Evolutionary conservation across 2,888 invertebrate species (phyloP).

Genomic region (Ceraclea dissimilis): DNA sequence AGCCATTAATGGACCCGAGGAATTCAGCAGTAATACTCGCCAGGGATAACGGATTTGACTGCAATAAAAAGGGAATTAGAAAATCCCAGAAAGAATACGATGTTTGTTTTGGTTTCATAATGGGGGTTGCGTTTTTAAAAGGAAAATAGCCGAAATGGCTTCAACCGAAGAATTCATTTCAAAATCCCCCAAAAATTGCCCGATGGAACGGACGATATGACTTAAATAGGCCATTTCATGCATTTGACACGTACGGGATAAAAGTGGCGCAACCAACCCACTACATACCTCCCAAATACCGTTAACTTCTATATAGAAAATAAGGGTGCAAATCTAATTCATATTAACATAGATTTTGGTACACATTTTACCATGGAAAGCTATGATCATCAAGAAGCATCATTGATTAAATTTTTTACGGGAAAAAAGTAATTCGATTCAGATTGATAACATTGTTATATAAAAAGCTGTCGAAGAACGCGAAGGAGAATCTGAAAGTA

Average conservation of each 20-base stretch:
- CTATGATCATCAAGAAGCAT: too few species aligned
- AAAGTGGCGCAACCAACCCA: slow-evolving; percentile 12
- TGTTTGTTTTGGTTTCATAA: neutral
- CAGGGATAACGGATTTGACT: neutral
- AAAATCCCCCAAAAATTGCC: slow-evolving; percentile 25
- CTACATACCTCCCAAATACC: neutral
- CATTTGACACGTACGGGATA: slow-evolving; percentile 38
- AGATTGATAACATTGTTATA: too few species aligned
- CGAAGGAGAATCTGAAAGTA: too few species aligned
- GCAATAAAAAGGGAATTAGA: neutral
- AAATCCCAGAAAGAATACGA: neutral
- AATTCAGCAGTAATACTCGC: too few species aligned
- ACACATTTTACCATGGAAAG: too few species aligned
- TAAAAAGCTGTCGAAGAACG: too few species aligned
- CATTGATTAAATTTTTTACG: too few species aligned
- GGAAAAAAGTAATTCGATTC: too few species aligned
- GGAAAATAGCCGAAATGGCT: neutral
- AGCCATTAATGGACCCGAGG: too few species aligned
- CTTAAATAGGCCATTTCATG: slow-evolving; percentile 49
- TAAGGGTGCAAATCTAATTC: too few species aligned
- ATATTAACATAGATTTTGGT: too few species aligned
- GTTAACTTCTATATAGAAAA: too few species aligned
- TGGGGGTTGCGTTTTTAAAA: neutral
- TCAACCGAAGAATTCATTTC: slow-evolving; percentile 20
- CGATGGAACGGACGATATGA: slow-evolving; percentile 28